Conservation (phyloP, 2,797 vertebrate genomes). For the Caiman crocodilus region DNA sequence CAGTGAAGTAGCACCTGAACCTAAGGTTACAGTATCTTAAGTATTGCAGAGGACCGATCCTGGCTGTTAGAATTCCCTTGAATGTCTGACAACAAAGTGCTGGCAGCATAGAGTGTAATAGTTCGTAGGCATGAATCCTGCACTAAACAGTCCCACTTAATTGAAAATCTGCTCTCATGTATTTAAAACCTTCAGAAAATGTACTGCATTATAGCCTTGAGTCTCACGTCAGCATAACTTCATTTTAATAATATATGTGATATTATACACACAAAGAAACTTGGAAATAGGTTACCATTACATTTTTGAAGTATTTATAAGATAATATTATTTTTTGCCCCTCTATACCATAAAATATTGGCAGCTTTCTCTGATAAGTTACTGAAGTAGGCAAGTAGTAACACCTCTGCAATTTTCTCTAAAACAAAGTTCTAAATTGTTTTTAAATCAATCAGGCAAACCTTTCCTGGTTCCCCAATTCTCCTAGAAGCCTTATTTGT, state of each 20-base stretch:
- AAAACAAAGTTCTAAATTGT: background rate
- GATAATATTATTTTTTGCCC: background rate
- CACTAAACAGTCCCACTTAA: background rate
- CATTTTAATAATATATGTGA: background rate
- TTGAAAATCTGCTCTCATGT: background rate
- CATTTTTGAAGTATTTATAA: background rate
- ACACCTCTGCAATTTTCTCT: background rate
- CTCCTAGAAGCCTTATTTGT: background rate
- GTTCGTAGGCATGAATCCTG: background rate
- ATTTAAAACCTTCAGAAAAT: accelerated
- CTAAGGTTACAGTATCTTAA: background rate
- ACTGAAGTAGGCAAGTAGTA: background rate
- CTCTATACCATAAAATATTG: background rate
- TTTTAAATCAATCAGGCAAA: background rate
- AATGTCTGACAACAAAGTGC: background rate
- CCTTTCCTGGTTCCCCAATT: background rate
- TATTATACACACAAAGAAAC: background rate
- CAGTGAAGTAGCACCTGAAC: background rate
- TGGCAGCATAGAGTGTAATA: background rate
- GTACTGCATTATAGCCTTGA: background rate
- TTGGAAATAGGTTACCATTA: background rate
- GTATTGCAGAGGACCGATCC: background rate
- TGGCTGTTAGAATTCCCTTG: background rate
- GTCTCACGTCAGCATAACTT: background rate
- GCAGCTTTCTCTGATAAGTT: background rate